Evolutionary conservation across 2,113 vertebrate species (phyloP).

Genomic region (Daphoenositta chrysoptera): DNA sequence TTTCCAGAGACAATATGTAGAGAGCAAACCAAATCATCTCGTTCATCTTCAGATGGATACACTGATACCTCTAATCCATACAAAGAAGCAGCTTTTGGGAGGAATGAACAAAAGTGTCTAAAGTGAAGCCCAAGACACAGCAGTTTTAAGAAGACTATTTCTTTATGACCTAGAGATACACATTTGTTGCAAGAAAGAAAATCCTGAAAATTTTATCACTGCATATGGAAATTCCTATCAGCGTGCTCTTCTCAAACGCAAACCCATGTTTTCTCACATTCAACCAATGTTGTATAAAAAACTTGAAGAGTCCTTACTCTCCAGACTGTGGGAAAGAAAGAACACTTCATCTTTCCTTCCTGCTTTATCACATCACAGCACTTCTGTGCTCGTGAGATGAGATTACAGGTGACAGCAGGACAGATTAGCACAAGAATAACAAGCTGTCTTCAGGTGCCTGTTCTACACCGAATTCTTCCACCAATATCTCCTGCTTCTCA

Average conservation of each 20-base stretch:
- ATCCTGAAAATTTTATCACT: neutral
- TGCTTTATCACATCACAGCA: neutral
- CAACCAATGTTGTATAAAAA: neutral
- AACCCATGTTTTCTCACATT: neutral
- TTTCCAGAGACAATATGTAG: constrained; percentile 29
- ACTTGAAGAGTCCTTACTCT: neutral
- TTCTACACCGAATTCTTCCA: neutral
- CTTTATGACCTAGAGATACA: neutral
- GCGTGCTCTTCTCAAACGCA: neutral
- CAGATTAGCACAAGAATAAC: neutral
- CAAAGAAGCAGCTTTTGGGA: neutral
- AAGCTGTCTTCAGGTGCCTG: neutral
- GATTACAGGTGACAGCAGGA: neutral
- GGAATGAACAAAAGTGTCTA: neutral
- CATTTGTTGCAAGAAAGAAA: neutral
- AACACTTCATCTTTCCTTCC: neutral
- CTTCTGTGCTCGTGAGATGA: neutral
- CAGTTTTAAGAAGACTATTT: neutral
- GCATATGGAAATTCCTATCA: neutral
- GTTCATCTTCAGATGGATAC: neutral
- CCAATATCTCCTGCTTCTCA: neutral
- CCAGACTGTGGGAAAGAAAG: neutral
- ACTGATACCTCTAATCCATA: neutral
- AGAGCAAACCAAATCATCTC: neutral
- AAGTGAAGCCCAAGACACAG: neutral